phyloP scores from a whole-genome alignment of 1,140 invertebrate genomes.

The Dryas iulia region DNA sequence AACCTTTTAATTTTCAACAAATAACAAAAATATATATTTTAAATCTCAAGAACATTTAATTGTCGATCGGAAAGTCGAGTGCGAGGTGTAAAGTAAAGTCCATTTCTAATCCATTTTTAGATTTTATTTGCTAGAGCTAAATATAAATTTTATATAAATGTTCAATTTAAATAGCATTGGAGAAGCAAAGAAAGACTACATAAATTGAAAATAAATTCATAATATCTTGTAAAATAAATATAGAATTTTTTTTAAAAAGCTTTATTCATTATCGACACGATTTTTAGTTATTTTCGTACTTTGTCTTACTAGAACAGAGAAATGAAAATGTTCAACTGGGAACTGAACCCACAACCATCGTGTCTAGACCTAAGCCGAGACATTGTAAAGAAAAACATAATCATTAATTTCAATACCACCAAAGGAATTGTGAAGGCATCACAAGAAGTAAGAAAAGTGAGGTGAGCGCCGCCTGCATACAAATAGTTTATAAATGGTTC shows the following conservation, averaged over 20 bases:
- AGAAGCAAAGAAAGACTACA: background rate
- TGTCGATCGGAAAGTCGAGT: conserved; percentile 20
- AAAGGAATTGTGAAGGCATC: conserved; percentile 33
- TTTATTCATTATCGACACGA: no score
- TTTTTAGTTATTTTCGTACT: no score
- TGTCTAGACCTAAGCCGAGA: background rate
- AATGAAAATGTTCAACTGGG: background rate
- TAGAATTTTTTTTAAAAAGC: background rate
- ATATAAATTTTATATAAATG: conserved; percentile 29
- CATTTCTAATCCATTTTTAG: conserved; percentile 33
- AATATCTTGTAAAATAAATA: no score
- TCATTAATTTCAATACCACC: background rate
- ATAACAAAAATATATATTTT: no score
- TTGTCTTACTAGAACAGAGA: no score
- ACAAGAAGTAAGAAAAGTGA: conserved; percentile 71
- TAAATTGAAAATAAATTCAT: background rate
- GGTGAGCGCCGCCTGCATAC: conserved; percentile 60
- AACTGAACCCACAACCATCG: background rate
- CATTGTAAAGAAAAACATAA: conserved; percentile 1
- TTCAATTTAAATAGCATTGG: background rate
- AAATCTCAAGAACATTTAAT: conserved; percentile 25
- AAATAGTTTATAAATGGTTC: conserved; percentile 71
- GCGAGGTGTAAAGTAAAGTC: conserved; percentile 30
- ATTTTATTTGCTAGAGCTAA: conserved; percentile 33
- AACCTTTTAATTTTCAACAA: no score